Evolutionary conservation across 1,140 invertebrate genomes (phyloP).

Genomic region (Diorhabda sublineata): DNA sequence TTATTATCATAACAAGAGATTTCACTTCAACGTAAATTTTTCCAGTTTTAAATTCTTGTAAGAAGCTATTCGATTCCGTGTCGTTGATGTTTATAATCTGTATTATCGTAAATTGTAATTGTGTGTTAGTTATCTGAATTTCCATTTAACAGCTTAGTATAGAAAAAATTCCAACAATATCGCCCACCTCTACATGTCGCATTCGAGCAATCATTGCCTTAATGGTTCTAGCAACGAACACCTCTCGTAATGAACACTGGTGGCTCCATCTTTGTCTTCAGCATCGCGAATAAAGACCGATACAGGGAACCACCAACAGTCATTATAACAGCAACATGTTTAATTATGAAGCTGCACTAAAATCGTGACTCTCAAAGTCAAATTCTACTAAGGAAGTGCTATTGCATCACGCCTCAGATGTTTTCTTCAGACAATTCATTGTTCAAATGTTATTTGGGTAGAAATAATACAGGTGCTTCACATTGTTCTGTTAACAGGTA

Average conservation of each 20-base stretch:
- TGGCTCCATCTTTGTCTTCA: constrained; percentile 14
- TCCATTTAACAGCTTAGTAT: not conserved
- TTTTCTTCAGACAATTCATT: constrained; percentile 24
- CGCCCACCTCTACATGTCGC: constrained; percentile 9
- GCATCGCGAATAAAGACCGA: constrained; percentile 10
- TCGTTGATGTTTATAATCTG: too few species aligned
- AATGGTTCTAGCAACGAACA: constrained; percentile 19
- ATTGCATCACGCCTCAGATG: constrained; percentile 30
- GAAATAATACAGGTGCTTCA: not conserved
- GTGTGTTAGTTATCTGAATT: too few species aligned
- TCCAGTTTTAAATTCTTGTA: too few species aligned
- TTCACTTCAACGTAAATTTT: too few species aligned
- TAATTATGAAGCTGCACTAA: constrained; percentile 41
- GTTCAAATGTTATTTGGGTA: constrained; percentile 8
- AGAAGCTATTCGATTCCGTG: too few species aligned
- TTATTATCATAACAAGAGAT: too few species aligned
- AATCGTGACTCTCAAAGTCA: constrained; percentile 42
- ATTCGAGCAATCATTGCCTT: constrained; percentile 20
- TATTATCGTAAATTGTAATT: too few species aligned
- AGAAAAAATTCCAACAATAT: not conserved
- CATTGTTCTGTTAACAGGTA: too few species aligned
- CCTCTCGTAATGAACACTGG: constrained; percentile 18
- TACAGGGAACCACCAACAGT: constrained; percentile 21
- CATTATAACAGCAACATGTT: constrained; percentile 38
- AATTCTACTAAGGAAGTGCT: constrained; percentile 33